These are phyloP conservation scores for Drosophila seguyi DNA, from an alignment of 1,140 invertebrate genomes.

Conservation along the genomic window DNA sequence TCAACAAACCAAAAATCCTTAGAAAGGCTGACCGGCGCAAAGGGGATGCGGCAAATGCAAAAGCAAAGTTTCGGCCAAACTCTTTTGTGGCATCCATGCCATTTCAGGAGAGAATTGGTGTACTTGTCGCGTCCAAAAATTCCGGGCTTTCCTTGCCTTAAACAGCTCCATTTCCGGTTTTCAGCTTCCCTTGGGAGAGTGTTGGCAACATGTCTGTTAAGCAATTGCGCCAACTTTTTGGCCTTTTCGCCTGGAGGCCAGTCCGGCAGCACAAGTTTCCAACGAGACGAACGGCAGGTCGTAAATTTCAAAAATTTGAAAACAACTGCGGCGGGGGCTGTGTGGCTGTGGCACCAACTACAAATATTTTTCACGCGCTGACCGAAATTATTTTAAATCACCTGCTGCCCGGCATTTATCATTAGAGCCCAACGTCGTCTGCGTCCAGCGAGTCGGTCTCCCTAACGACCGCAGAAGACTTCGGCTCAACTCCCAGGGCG, in stretches of 20 bases:
- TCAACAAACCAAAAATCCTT: slow-evolving; percentile 74
- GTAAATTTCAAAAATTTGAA: slow-evolving; percentile 79
- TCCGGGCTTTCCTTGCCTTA: slow-evolving; percentile 23
- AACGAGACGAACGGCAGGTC: slow-evolving; percentile 61
- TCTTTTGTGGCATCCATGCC: slow-evolving; percentile 66
- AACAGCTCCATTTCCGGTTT: slow-evolving; percentile 26
- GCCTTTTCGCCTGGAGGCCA: slow-evolving; percentile 35
- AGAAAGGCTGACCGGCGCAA: slow-evolving; percentile 26
- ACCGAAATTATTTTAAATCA: slow-evolving; percentile 83
- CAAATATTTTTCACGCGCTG: slow-evolving; percentile 75
- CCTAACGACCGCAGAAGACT: slow-evolving; percentile 65
- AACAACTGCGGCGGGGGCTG: slow-evolving; percentile 55
- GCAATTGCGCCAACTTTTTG: slow-evolving; percentile 63
- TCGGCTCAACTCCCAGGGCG: slow-evolving; percentile 51
- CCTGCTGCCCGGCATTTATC: slow-evolving; percentile 82
- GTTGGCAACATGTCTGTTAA: slow-evolving; percentile 41
- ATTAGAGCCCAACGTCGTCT: slow-evolving; percentile 46
- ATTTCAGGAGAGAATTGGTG: slow-evolving; percentile 6
- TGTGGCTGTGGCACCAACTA: slow-evolving; percentile 6
- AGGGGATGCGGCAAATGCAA: slow-evolving; percentile 62
- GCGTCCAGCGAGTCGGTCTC: slow-evolving; percentile 12
- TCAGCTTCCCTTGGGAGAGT: slow-evolving; percentile 15
- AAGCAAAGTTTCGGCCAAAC: slow-evolving; percentile 77
- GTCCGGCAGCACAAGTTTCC: slow-evolving; percentile 19
- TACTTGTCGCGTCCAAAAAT: slow-evolving; percentile 70